Evolutionary conservation across 2,888 invertebrate genomes (phyloP).

Genomic region (Auanema sp.): DNA sequence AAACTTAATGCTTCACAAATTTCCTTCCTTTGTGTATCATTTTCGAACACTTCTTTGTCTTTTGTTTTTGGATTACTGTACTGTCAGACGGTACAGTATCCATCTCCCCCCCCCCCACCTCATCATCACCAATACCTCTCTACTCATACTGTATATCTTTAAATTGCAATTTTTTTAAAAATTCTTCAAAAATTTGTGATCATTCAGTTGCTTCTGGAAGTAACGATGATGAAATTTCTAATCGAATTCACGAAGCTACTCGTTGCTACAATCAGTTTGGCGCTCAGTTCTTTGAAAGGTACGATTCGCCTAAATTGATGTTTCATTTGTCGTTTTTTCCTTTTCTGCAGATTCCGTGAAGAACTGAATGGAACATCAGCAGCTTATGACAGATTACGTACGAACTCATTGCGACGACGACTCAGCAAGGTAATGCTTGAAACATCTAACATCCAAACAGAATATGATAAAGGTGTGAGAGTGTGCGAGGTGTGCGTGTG

Average conservation of each 20-base stretch:
- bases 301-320: conserved; percentile 1
- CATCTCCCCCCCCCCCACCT: too few species aligned
- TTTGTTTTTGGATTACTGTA: too few species aligned
- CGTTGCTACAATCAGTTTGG: conserved; percentile 40
- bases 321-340: background rate
- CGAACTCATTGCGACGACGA: conserved; percentile 17
- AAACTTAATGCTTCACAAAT: too few species aligned
- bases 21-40: too few species aligned
- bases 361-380: conserved; percentile 13
- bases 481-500: too few species aligned
- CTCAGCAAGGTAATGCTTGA: conserved; percentile 11
- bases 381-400: conserved; percentile 15
- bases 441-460: too few species aligned
- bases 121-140: background rate
- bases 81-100: too few species aligned
- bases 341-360: conserved; percentile 17
- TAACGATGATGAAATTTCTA: conserved; percentile 27
- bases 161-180: background rate
- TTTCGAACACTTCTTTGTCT: too few species aligned
- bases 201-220: conserved; percentile 21
- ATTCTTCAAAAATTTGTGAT: background rate
- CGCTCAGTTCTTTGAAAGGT: conserved; percentile 32
- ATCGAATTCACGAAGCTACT: conserved; percentile 37
- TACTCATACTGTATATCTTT: background rate
- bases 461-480: too few species aligned